A percentile compares a stretch with the other conserved stretches of the same genome.
Evolutionary conservation across 2,888 invertebrate genomes (phyloP).

Genomic region (Cancer borealis): DNA sequence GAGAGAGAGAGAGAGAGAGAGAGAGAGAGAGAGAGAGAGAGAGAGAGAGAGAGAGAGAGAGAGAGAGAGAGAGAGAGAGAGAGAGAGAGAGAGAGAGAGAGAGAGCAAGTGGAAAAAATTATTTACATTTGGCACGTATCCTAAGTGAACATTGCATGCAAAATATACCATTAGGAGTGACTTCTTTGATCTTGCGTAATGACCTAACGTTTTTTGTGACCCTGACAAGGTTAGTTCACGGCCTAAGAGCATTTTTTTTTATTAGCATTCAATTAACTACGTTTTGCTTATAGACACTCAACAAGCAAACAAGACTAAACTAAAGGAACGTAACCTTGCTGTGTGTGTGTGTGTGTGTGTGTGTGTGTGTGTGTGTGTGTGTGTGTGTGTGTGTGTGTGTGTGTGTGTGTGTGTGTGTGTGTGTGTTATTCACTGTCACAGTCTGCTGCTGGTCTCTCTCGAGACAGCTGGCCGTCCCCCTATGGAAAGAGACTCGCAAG

Average conservation of each 20-base stretch:
- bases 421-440: no score
- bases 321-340: no score
- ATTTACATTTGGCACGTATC: constrained; percentile 9
- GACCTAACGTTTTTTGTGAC: neutral
- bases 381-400: neutral
- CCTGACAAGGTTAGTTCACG: neutral
- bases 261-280: neutral
- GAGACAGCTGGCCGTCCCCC: no score
- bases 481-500: no score
- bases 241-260: neutral
- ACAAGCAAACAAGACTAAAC: neutral
- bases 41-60: neutral
- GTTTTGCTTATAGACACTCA: neutral
- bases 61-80: neutral
- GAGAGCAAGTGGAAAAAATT: neutral
- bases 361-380: no score
- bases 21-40: neutral
- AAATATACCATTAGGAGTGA: neutral
- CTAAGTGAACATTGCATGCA: neutral
- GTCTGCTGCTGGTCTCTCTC: no score
- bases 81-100: constrained; percentile 33
- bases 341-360: no score
- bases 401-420: no score
- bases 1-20: neutral
- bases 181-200: neutral